phyloP scores from a whole-genome alignment of 92 coral and sea anemone genomes.

The Zoanthus solanderi region DNA sequence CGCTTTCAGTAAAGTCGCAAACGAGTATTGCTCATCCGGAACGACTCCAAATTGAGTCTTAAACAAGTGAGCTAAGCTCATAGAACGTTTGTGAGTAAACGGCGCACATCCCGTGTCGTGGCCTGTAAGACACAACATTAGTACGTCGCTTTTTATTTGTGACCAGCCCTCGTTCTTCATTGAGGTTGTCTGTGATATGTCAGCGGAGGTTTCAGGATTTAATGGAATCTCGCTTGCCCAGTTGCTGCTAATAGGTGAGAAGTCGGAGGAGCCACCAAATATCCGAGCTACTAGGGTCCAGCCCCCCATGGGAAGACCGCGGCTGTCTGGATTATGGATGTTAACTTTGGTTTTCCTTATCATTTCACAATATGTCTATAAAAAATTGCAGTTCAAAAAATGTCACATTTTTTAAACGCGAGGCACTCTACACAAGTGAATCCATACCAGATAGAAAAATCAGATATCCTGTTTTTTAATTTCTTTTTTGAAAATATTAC shows the following conservation, averaged over 20 bases:
- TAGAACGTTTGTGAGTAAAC: conserved; percentile 79
- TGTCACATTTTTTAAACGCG: neutral
- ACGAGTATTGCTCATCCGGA: conserved; percentile 87
- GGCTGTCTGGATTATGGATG: conserved; percentile 84
- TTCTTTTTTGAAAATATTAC: too few relatives aligned
- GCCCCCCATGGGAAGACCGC: conserved; percentile 83
- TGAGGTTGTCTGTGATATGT: conserved; percentile 74
- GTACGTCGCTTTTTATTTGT: conserved; percentile 57
- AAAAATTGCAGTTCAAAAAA: conserved; percentile 40
- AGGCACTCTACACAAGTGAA: neutral
- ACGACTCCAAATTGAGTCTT: conserved; percentile 83
- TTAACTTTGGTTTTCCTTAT: conserved; percentile 72
- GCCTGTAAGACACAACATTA: conserved; percentile 83
- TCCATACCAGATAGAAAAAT: neutral
- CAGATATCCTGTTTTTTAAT: neutral
- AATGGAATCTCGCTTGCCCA: conserved; percentile 80
- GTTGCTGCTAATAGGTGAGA: conserved; percentile 93
- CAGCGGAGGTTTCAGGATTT: conserved; percentile 80
- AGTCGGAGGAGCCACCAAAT: conserved; percentile 78
- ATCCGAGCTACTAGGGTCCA: conserved; percentile 90
- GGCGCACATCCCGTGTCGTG: conserved; percentile 83
- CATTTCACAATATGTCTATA: conserved; percentile 91
- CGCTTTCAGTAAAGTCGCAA: conserved; percentile 84
- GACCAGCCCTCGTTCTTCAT: conserved; percentile 95
- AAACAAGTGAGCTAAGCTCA: conserved; percentile 73